A percentile compares a stretch with the other conserved stretches of the same genome.
Evolutionary conservation across 2,888 invertebrate species (phyloP).

Genomic region (Lithosia quadra): DNA sequence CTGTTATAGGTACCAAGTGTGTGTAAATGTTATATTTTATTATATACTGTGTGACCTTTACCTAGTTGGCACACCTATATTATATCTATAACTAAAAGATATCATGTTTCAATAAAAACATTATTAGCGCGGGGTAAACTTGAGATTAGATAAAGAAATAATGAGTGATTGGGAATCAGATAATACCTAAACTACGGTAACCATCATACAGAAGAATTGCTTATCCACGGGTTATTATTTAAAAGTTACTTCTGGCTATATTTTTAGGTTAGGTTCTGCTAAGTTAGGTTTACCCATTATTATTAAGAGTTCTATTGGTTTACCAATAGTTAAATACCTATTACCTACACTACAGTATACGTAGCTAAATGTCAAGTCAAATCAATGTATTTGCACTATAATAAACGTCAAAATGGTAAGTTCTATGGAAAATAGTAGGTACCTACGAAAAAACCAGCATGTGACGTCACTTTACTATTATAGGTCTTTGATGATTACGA

Average conservation of each 20-base stretch:
- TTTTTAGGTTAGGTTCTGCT: too few relatives aligned
- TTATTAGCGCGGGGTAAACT: neutral
- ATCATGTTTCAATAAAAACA: neutral
- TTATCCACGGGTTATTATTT: neutral
- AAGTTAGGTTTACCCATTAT: too few relatives aligned
- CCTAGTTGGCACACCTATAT: conserved; percentile 26
- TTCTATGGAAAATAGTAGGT: too few relatives aligned
- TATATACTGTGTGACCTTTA: conserved; percentile 40
- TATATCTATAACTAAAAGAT: too few relatives aligned
- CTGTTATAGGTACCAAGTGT: too few relatives aligned
- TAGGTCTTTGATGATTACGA: too few relatives aligned
- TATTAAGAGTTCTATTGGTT: too few relatives aligned
- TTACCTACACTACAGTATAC: too few relatives aligned
- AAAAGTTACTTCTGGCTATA: too few relatives aligned
- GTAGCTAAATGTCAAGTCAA: neutral
- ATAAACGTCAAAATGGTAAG: neutral
- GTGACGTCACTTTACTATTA: neutral
- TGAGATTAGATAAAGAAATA: neutral
- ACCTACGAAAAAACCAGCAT: neutral
- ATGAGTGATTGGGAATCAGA: neutral
- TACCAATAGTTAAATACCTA: too few relatives aligned
- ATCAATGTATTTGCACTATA: neutral
- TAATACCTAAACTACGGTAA: neutral
- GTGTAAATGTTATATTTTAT: conserved; percentile 18
- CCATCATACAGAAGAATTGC: neutral